These are phyloP conservation scores for Crossaster papposus DNA, from an alignment of 53 echinoderm and acorn worm species.

Conservation along the genomic window DNA sequence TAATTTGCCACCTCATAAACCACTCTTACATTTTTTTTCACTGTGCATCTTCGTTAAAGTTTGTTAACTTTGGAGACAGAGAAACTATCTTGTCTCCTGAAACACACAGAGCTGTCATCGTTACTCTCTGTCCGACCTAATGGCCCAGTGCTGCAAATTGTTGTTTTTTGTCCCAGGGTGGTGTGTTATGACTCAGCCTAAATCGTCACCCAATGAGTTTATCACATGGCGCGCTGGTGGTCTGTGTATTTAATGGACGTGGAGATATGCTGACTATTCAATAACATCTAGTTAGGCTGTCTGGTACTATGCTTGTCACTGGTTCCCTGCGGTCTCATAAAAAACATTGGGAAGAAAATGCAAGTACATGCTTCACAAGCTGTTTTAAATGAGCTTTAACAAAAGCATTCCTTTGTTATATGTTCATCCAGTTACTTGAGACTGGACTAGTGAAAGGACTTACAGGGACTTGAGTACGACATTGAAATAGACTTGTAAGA, in stretches of 20 bases:
- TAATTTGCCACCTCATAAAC: background rate
- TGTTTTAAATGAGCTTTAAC: no score
- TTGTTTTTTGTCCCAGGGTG: conserved; percentile 2
- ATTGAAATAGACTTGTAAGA: no score
- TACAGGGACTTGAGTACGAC: no score
- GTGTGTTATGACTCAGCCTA: conserved; percentile 26
- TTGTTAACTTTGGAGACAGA: background rate
- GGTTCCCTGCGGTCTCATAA: background rate
- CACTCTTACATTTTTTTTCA: background rate
- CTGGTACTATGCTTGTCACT: background rate
- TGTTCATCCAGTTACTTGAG: no score
- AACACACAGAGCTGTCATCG: background rate
- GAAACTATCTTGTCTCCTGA: background rate
- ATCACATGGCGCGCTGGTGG: background rate
- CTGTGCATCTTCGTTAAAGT: background rate
- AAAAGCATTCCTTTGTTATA: no score
- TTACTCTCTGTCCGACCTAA: background rate
- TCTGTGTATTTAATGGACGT: background rate
- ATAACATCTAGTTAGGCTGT: background rate
- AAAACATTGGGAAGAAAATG: background rate
- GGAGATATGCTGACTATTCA: conserved; percentile 1
- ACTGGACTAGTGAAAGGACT: no score
- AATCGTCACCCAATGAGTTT: conserved; percentile 15
- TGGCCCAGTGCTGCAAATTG: background rate
- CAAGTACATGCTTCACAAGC: background rate